phyloP scores from a whole-genome alignment of 1,140 invertebrate species.

The Littorina saxatilis region DNA sequence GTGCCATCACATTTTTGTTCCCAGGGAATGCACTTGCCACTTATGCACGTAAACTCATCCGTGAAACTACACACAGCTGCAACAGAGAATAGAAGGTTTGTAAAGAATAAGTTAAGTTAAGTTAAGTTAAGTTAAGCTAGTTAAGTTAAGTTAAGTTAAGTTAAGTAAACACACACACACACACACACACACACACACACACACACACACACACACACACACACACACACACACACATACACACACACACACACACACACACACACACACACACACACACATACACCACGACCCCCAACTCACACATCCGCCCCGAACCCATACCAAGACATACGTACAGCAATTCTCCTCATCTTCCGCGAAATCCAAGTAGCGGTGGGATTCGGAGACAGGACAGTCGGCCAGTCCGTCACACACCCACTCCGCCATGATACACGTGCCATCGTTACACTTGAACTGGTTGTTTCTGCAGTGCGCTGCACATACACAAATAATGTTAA shows the following conservation, averaged over 20 bases:
- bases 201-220: not conserved
- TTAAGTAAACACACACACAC: too few species aligned
- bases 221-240: conserved; percentile 20
- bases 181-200: not conserved
- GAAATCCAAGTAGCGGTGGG: not conserved
- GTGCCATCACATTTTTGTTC: conserved; percentile 35
- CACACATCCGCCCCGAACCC: too few species aligned
- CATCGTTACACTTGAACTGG: conserved; percentile 39
- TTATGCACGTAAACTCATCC: conserved; percentile 27
- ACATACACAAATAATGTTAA: too few species aligned
- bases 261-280: conserved; percentile 1
- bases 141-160: too few species aligned
- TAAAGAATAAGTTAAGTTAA: too few species aligned
- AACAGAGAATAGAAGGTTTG: too few species aligned
- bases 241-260: conserved; percentile 6
- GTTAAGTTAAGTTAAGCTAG: too few species aligned
- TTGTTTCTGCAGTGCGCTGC: conserved; percentile 42
- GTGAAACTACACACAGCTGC: not conserved
- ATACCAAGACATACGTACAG: conserved; percentile 39
- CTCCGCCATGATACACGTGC: conserved; percentile 57
- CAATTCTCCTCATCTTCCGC: conserved; percentile 51
- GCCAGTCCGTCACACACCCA: conserved; percentile 63
- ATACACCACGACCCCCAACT: too few species aligned
- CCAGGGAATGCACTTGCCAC: conserved; percentile 27
- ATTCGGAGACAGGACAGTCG: conserved; percentile 57